Conservation (phyloP, 2,888 invertebrate genomes). For the Zygothrica quintamaculata region DNA sequence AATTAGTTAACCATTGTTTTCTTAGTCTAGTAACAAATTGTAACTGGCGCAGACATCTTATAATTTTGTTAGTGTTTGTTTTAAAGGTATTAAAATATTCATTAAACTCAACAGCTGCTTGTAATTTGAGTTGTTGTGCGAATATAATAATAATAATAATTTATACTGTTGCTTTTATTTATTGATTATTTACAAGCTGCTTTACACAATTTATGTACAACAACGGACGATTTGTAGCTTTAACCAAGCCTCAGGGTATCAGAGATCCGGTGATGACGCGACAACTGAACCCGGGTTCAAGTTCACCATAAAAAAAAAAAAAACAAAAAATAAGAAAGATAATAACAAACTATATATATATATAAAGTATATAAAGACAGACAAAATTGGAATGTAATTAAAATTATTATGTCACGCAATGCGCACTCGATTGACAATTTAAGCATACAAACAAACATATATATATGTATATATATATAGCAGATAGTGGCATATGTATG, state of each 20-base stretch:
- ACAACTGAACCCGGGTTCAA: conserved; percentile 66
- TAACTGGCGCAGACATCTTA: no score
- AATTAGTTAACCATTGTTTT: no score
- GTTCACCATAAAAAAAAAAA: conserved; percentile 50
- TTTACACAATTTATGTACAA: conserved; percentile 31
- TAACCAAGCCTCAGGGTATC: conserved; percentile 12
- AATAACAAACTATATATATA: no score
- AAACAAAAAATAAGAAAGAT: no score
- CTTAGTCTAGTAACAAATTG: no score
- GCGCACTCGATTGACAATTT: conserved; percentile 53
- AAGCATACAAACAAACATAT: conserved; percentile 1
- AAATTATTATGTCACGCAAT: conserved; percentile 73
- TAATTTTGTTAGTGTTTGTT: no score
- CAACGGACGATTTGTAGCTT: no score
- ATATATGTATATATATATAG: neutral
- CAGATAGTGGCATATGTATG: conserved; percentile 11
- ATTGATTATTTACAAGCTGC: conserved; percentile 51
- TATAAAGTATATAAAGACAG: conserved; percentile 15
- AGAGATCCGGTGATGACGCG: conserved; percentile 44
- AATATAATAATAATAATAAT: no score
- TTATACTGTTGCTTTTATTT: conserved; percentile 38
- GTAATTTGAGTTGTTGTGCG: conserved; percentile 6
- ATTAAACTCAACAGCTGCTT: conserved; percentile 1
- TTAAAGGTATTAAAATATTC: no score
- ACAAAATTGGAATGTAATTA: conserved; percentile 64